These are phyloP conservation scores for Mus caroli DNA, from an alignment of 2,797 vertebrate species.

Conservation along the genomic window DNA sequence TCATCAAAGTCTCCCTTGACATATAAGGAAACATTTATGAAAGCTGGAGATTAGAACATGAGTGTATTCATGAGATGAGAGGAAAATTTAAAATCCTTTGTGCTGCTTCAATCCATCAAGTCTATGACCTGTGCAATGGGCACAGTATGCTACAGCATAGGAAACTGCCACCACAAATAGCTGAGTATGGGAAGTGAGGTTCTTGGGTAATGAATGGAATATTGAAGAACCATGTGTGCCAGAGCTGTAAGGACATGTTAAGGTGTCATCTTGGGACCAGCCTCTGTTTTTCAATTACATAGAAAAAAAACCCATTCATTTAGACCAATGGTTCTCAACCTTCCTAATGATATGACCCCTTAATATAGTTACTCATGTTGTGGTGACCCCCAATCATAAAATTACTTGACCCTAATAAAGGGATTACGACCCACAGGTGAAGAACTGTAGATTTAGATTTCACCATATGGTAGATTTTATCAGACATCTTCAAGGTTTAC, in stretches of 20 bases:
- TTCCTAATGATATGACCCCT: too few relatives aligned
- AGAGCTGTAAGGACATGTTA: background rate
- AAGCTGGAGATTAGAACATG: background rate
- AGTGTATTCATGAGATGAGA: background rate
- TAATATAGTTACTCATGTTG: background rate
- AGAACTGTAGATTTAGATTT: background rate
- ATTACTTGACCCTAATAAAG: background rate
- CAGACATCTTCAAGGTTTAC: background rate
- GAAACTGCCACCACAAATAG: background rate
- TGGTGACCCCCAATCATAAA: background rate
- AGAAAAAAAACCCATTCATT: background rate
- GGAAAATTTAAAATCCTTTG: background rate
- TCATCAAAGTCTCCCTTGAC: background rate
- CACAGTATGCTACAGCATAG: too few relatives aligned
- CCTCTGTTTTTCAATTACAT: background rate
- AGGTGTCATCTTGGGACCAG: background rate
- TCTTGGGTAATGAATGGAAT: background rate
- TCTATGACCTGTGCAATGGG: background rate
- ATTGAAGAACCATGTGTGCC: background rate
- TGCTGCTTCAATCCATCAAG: background rate
- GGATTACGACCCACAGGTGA: too few relatives aligned
- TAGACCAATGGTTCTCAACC: too few relatives aligned
- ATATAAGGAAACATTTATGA: background rate
- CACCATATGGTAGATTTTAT: background rate
- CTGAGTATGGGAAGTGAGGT: background rate